phyloP scores from a whole-genome alignment of 2,797 vertebrate genomes.

The Myotis daubentonii region DNA sequence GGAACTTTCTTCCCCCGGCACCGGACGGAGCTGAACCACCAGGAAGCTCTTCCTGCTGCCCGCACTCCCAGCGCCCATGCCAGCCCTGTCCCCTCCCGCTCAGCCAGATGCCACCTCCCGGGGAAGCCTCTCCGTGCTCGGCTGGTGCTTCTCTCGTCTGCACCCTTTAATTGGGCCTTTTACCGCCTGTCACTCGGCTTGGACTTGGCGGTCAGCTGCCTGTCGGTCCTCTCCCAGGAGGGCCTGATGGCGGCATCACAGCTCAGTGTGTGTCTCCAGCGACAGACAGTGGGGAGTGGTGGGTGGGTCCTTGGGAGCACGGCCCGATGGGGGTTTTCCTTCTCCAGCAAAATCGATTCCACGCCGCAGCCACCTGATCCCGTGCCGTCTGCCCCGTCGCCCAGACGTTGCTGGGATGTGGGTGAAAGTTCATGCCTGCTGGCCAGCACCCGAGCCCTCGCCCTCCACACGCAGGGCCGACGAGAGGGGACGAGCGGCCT shows the following conservation, averaged over 20 bases:
- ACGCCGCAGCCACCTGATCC: accelerated
- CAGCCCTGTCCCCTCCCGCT: too few relatives aligned
- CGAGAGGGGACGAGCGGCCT: not conserved
- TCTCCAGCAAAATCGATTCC: not conserved
- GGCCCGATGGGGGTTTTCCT: too few relatives aligned
- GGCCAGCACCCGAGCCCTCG: not conserved
- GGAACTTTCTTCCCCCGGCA: not conserved
- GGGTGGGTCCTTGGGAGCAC: accelerated
- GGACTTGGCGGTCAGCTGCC: not conserved
- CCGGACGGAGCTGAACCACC: not conserved
- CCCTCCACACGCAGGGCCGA: accelerated
- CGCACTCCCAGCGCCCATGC: accelerated
- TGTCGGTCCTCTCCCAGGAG: not conserved
- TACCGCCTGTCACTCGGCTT: not conserved
- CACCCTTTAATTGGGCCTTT: not conserved
- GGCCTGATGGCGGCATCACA: not conserved
- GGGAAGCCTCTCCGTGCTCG: not conserved
- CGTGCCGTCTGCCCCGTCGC: accelerated
- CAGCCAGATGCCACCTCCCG: accelerated
- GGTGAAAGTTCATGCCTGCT: not conserved
- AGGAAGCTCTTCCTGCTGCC: accelerated
- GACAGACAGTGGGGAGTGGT: accelerated
- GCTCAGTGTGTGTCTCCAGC: not conserved
- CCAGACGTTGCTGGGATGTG: accelerated
- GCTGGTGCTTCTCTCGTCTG: not conserved